Evolutionary conservation across 2,888 invertebrate species (phyloP).

Genomic region (Drosophila bunnanda): DNA sequence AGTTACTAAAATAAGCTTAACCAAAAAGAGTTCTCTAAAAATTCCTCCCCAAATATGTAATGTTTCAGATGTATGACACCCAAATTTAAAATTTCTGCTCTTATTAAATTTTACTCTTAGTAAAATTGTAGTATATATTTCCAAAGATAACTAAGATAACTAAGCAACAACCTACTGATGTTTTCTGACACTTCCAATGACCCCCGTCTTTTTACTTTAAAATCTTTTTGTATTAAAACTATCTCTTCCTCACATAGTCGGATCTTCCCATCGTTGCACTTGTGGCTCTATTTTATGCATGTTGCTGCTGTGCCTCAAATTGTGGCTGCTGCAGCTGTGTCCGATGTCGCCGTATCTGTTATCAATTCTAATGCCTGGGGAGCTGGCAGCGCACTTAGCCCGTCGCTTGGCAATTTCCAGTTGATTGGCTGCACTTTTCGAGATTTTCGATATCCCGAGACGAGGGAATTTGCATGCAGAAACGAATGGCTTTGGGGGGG

Average conservation of each 20-base stretch:
- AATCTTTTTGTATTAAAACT: not conserved
- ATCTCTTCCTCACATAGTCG: no score
- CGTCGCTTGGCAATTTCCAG: slow-evolving; percentile 73
- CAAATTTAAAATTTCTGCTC: no score
- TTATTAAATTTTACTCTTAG: no score
- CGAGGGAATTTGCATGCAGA: slow-evolving; percentile 65
- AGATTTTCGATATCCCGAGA: slow-evolving; percentile 68
- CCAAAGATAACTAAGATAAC: no score
- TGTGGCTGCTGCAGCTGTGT: slow-evolving; percentile 21
- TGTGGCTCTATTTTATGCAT: slow-evolving; percentile 1
- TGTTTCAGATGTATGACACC: not conserved
- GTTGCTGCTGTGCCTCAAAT: slow-evolving; percentile 12
- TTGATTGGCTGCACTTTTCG: slow-evolving; percentile 80
- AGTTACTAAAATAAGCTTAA: not conserved
- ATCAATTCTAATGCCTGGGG: slow-evolving; percentile 62
- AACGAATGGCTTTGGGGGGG: slow-evolving; percentile 16
- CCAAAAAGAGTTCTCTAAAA: no score
- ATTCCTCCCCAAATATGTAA: not conserved
- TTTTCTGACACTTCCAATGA: no score
- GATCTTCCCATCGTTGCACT: not conserved
- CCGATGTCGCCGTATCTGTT: slow-evolving; percentile 52
- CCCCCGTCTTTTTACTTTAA: not conserved
- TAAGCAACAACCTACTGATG: no score
- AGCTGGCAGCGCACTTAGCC: slow-evolving; percentile 64
- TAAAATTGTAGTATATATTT: not conserved